Conservation (phyloP, 1,140 invertebrate genomes). For the Temnothorax curvispinosus region DNA sequence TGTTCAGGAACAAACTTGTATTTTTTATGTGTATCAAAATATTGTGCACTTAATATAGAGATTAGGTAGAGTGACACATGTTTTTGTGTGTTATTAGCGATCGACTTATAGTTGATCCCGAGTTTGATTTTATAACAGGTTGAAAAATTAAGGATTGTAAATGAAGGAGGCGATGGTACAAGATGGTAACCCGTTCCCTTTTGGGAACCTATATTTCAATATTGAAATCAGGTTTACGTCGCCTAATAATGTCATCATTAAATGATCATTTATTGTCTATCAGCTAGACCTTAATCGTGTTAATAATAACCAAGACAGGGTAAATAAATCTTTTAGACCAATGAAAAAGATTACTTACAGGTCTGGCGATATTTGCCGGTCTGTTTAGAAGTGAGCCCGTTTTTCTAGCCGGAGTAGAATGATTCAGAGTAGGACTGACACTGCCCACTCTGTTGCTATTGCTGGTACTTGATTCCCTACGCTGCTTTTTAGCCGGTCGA, state of each 20-base stretch:
- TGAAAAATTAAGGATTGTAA: neutral
- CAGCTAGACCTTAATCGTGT: neutral
- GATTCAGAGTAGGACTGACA: slow-evolving; percentile 85
- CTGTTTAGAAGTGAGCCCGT: slow-evolving; percentile 88
- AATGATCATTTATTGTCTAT: neutral
- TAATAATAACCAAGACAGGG: neutral
- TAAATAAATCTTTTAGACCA: neutral
- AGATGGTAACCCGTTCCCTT: neutral
- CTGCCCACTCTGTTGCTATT: slow-evolving; percentile 80
- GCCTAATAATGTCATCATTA: neutral
- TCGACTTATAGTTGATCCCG: neutral
- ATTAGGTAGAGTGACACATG: neutral
- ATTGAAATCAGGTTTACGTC: neutral
- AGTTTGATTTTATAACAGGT: neutral
- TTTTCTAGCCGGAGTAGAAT: slow-evolving; percentile 87
- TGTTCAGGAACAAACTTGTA: neutral
- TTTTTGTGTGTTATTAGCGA: neutral
- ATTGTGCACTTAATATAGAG: neutral
- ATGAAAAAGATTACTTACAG: slow-evolving; percentile 86
- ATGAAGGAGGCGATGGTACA: neutral
- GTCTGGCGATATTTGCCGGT: slow-evolving; percentile 89
- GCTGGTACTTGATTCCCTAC: slow-evolving; percentile 82
- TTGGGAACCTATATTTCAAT: neutral
- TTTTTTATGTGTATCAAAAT: neutral
- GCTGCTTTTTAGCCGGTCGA: slow-evolving; percentile 82